A percentile compares a stretch with the other conserved stretches of the same genome.
phyloP scores from a whole-genome alignment of 2,888 invertebrate species.

The Limnephilus auricula region DNA sequence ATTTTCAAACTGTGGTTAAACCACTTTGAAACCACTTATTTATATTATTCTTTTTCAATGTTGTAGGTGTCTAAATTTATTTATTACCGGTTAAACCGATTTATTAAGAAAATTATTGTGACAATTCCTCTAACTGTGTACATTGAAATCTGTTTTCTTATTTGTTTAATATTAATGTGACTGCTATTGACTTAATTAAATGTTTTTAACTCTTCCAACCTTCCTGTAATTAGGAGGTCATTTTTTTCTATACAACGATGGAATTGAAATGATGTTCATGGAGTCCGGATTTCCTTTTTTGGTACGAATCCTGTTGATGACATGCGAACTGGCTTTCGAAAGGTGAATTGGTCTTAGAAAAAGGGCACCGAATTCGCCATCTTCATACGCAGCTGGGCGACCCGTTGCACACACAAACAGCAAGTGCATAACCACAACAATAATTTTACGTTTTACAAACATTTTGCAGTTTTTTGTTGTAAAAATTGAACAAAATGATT shows the following conservation, averaged over 20 bases:
- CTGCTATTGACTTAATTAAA: too few relatives aligned
- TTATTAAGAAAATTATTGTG: too few relatives aligned
- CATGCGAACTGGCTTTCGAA: slow-evolving; percentile 6
- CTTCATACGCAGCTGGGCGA: neutral
- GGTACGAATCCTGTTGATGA: slow-evolving; percentile 5
- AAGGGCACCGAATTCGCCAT: neutral
- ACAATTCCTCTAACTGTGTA: too few relatives aligned
- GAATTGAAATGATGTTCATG: slow-evolving; percentile 1
- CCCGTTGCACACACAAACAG: neutral
- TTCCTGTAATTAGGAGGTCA: neutral
- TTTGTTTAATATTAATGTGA: too few relatives aligned
- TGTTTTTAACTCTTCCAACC: too few relatives aligned
- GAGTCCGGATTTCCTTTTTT: slow-evolving; percentile 8
- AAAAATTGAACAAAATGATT: neutral
- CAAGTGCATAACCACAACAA: neutral
- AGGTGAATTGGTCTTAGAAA: slow-evolving; percentile 39
- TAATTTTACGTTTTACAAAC: neutral
- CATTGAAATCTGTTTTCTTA: too few relatives aligned
- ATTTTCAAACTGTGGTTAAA: too few relatives aligned
- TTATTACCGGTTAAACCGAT: too few relatives aligned
- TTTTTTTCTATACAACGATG: neutral
- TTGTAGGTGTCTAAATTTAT: too few relatives aligned
- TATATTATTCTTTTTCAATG: too few relatives aligned
- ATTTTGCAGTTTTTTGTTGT: neutral
- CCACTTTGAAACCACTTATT: too few relatives aligned